Base-by-base conservation (phyloP, 2,113 vertebrate species). In the Columba livia region DNA sequence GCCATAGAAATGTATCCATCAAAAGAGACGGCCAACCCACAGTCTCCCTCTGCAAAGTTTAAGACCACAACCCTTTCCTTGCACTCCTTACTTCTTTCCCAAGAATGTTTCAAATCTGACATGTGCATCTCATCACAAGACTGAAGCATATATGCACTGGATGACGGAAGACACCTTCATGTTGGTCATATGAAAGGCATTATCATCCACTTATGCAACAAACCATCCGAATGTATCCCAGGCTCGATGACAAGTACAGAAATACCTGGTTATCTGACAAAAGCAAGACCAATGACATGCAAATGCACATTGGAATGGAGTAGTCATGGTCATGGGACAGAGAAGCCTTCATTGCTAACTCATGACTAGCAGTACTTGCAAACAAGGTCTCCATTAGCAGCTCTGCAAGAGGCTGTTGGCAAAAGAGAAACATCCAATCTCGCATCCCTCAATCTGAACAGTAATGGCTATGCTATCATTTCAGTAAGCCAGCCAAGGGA, bases 401-500 rank as follows among this genome's bases (percentile, higher is more conserved):
- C 44, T 21, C 66, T 44, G 6, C 25, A 79, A 74, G 14, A 57
- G 26, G 40, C 11, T 20, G n/a, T 24, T 56, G 8, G 10, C 44
- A 25, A 40, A 78, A 79, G 14, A 38, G 12, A 66, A 40, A 6
- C 29, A 8, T 12, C 7, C 16, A 18, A n/a, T 42, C 50, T 36
- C 18, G 11, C 21, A 42, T 2, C n/a, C 44, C 61, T 29, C 20
- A 44, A 69, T 36, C 31, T 28, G 12, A 25, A 31, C 29, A 73
- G 54, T 15, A 69, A 64, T 5, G 5, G 10, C 29, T 48, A 31
- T 5, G 6, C 13, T 15, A 23, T 13, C 28, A 47, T 66, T 79
- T 40, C 18, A 26, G 32, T 15, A 71, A 6, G 11, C 56, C 74
- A 70, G 65, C 5, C 28, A 57, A 48, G 0, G 0, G 5, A 40